Base-by-base conservation (phyloP, 2,113 vertebrate species). In the Thalassoma bifasciatum region DNA sequence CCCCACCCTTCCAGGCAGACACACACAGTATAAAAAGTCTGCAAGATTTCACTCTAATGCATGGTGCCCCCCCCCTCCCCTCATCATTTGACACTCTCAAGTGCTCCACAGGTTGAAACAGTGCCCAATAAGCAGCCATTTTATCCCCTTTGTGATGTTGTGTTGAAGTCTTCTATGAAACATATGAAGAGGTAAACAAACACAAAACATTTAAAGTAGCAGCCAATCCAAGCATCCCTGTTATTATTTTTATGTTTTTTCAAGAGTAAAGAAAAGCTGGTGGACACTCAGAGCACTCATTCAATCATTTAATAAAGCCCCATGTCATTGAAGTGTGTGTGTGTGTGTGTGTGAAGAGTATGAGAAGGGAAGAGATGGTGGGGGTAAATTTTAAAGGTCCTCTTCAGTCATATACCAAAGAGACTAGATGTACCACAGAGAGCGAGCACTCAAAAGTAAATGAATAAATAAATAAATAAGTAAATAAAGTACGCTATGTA, bases 401-500 rank as follows among this genome's bases (percentile, higher is more conserved):
- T 85, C 84, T 88, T 79, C 88, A 91, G 91, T 85, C 92, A 72
- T 78, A 74, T 80, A 75, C 68, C 42, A 58, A 52, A 72, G 62
- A 82, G n/a, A 19, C 1, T 26, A 78, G 68, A 85, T 79, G 70
- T 37, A 81, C 83, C 66, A 75, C 60, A n/a, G 63, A 81, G 72
- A 81, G 47, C 63, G 11, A 52, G 75, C 81, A 59, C 82, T 86
- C 85, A 90, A 86, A 94, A 92, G 90, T 93, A 93, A 92, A 91
- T 92, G 88, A 93, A 94, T 90, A 91, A 94, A 90, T 89, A 93
- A 91, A 89, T 89, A 91, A 90, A 88, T 88, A 92, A 91, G 90
- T 86, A 91, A 93, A 93, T 89, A 92, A 88, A 88, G 87, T 73
- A 75, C 24, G 88, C 88, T 94, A 96, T 96, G 96, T 94, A 98